These are phyloP conservation scores for Microhierax caerulescens DNA, from an alignment of 2,797 vertebrate genomes.

Conservation along the genomic window DNA sequence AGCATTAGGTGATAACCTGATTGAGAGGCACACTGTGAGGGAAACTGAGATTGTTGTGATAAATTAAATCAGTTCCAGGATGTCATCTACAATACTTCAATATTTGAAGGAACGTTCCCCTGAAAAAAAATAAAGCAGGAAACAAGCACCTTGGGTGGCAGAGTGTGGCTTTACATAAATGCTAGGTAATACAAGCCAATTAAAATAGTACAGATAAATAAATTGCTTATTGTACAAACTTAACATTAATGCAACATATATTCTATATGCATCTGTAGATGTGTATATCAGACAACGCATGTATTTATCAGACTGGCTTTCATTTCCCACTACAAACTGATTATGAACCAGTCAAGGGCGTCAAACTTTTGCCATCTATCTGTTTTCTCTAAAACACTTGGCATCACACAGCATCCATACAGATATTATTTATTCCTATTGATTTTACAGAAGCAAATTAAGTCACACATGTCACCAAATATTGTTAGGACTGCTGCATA, in stretches of 20 bases:
- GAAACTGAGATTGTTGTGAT: slow-evolving; percentile 29
- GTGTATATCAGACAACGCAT: neutral
- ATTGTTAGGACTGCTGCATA: neutral
- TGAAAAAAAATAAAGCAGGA: neutral
- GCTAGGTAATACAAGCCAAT: neutral
- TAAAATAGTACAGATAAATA: neutral
- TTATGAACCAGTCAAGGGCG: neutral
- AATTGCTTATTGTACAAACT: neutral
- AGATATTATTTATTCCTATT: neutral
- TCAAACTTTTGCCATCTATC: neutral
- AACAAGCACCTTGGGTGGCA: neutral
- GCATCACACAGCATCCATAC: neutral
- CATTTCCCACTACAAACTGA: neutral
- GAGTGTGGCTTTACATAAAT: neutral
- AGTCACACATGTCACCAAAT: neutral
- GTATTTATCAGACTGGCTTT: neutral
- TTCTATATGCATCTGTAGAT: neutral
- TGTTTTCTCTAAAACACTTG: neutral
- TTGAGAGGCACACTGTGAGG: neutral
- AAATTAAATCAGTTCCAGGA: slow-evolving; percentile 15
- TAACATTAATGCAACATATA: neutral
- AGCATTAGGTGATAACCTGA: slow-evolving; percentile 34
- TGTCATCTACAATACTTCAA: neutral
- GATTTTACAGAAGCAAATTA: neutral
- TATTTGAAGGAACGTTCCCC: neutral